A percentile compares a stretch with the other conserved stretches of the same genome.
Conservation (phyloP, 2,888 invertebrate genomes). For the Conus canariensis region DNA sequence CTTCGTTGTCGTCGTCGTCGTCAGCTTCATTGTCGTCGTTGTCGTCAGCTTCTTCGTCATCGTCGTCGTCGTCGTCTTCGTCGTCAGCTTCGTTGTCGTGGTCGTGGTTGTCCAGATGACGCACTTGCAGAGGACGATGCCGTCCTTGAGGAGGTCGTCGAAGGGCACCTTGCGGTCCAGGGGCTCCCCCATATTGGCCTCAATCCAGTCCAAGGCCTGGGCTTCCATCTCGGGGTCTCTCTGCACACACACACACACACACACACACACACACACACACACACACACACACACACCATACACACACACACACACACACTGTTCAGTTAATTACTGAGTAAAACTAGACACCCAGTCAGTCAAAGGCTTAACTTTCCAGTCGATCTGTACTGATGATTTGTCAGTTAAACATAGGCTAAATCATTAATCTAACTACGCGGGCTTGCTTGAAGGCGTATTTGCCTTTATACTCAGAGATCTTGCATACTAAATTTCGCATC, state of each 20-base stretch:
- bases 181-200: conserved; percentile 90
- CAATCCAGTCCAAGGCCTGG: conserved; percentile 95
- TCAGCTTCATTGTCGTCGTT: background rate
- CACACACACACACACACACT: conserved; percentile 31
- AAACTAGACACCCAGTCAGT: no score
- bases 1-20: background rate
- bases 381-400: no score
- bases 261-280: conserved; percentile 35
- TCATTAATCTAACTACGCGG: no score
- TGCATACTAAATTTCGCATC: no score
- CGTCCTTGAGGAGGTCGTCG: conserved; percentile 94
- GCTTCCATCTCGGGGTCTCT: conserved; percentile 77
- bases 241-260: conserved; percentile 52
- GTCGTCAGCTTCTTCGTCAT: background rate
- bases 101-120: conserved; percentile 41
- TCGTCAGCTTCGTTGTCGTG: background rate
- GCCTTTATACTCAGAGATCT: no score
- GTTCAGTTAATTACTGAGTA: no score
- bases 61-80: background rate
- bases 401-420: no score
- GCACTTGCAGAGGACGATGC: conserved; percentile 91
- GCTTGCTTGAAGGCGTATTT: no score
- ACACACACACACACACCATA: conserved; percentile 28
- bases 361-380: no score
- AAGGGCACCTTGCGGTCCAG: conserved; percentile 89